These are phyloP conservation scores for Leptatherina wallacei DNA, from an alignment of 2,797 vertebrate genomes.

Conservation along the genomic window DNA sequence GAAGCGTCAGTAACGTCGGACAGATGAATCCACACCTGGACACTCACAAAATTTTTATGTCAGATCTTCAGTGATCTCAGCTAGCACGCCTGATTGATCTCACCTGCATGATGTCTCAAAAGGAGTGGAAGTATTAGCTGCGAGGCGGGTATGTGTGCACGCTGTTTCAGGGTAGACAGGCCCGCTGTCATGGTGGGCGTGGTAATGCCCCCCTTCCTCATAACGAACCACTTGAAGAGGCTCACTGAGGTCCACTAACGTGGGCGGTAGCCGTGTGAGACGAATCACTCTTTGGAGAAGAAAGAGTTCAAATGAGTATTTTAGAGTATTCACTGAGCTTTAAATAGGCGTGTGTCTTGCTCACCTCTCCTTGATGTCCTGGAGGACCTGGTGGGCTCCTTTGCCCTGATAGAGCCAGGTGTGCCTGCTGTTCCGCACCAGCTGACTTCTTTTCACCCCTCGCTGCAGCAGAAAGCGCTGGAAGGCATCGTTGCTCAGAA, in stretches of 20 bases:
- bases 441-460: slow-evolving; percentile 91
- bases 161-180: slow-evolving; percentile 96
- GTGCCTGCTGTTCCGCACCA: slow-evolving; percentile 97
- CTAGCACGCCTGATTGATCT: slow-evolving; percentile 42
- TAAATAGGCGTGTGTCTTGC: not conserved
- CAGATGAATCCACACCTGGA: slow-evolving; percentile 31
- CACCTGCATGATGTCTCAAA: slow-evolving; percentile 98
- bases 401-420: slow-evolving; percentile 98
- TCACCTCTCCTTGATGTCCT: slow-evolving; percentile 91
- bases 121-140: slow-evolving; percentile 90
- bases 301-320: slow-evolving; percentile 3
- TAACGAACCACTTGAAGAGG: slow-evolving; percentile 97
- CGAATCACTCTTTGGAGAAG: slow-evolving; percentile 86
- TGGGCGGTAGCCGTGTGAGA: slow-evolving; percentile 90
- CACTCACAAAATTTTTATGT: not conserved
- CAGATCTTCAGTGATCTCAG: not conserved
- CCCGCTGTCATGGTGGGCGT: slow-evolving; percentile 97
- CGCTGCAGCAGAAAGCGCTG: slow-evolving; percentile 92
- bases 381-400: slow-evolving; percentile 93
- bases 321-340: not conserved
- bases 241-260: slow-evolving; percentile 95
- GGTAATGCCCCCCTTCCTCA: slow-evolving; percentile 95
- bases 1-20: slow-evolving; percentile 25
- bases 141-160: slow-evolving; percentile 94
- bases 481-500: slow-evolving; percentile 92